Base-by-base conservation (phyloP, 2,797 vertebrate species). In the Carapus acus region DNA sequence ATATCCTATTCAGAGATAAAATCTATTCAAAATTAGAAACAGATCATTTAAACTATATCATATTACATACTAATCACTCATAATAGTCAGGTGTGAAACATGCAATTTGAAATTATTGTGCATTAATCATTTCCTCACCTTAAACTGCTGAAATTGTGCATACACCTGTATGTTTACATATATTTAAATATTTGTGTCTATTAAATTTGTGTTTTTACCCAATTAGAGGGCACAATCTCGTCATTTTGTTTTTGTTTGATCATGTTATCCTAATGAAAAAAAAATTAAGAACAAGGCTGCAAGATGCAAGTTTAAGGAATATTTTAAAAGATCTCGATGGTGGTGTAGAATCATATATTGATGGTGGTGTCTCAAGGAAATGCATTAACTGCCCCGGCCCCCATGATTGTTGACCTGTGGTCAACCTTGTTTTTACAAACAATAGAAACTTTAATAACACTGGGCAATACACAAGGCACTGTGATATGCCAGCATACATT, bases 171-270 rank as follows among this genome's bases (percentile, higher is more conserved):
- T 71, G 67, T 76, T 76, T 77, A 77, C 67, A 77, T 64, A 80
- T 79, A 84, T 83, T 81, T 81, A 78, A 85, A 84, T 78, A 82
- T 84, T 79, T 85, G 71, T 86, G 69, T 81, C 83, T 79, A 85
- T 80, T 87, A 84, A 78, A 86, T 79, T 67, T 86, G 67, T 84
- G 80, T 83, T 85, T 83, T 76, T 85, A 82, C 80, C 83, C 69
- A 80, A 81, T 79, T 71, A 78, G 75, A 65, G 72, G 79, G 89
- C 90, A 87, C 84, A 87, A 88, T 93, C 94, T 90, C 88, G 88
- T 85, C 88, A 91, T 91, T 92, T 89, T 93, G 91, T 93, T 91
- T 36, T 15, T 36, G 6, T 4, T 33, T 33, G 6, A n/a, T n/a
- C n/a, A n/a, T n/a, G n/a, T n/a, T n/a, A n/a, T n/a, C n/a, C n/a